These are phyloP conservation scores for Parascotia fuliginaria DNA, from an alignment of 2,888 invertebrate species.

Conservation along the genomic window DNA sequence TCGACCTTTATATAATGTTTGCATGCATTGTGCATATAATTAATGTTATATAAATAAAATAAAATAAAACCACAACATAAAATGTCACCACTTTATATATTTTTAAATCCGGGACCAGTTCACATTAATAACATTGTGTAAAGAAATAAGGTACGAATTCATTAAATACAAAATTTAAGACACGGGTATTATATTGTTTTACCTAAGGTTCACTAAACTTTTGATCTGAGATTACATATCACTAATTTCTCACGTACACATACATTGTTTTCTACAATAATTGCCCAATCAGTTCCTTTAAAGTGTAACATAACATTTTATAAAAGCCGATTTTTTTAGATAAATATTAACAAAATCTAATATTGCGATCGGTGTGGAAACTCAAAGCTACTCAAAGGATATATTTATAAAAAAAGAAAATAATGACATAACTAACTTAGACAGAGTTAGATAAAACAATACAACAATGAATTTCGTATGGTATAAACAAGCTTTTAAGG, in stretches of 20 bases:
- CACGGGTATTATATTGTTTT: conserved; percentile 59
- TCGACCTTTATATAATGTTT: no score
- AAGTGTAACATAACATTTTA: conserved; percentile 24
- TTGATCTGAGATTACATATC: conserved; percentile 67
- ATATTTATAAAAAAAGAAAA: background rate
- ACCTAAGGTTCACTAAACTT: conserved; percentile 46
- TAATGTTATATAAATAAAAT: no score
- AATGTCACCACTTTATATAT: conserved; percentile 61
- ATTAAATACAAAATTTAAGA: conserved; percentile 72
- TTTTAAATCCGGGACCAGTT: conserved; percentile 74
- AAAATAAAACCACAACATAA: conserved; percentile 43
- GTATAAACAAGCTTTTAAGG: no score
- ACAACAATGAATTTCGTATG: no score
- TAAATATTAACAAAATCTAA: conserved; percentile 28
- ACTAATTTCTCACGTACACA: conserved; percentile 41
- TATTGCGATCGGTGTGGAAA: conserved; percentile 7
- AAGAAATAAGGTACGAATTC: conserved; percentile 74
- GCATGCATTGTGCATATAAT: no score
- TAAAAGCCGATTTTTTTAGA: conserved; percentile 20
- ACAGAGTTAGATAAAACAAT: no score
- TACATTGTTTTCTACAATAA: conserved; percentile 22
- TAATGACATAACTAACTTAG: no score
- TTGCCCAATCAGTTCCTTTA: conserved; percentile 26
- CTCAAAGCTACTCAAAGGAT: conserved; percentile 22
- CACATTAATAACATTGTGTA: conserved; percentile 77